Evolutionary conservation across 1,140 invertebrate species (phyloP).

Genomic region (Heliothis virescens): DNA sequence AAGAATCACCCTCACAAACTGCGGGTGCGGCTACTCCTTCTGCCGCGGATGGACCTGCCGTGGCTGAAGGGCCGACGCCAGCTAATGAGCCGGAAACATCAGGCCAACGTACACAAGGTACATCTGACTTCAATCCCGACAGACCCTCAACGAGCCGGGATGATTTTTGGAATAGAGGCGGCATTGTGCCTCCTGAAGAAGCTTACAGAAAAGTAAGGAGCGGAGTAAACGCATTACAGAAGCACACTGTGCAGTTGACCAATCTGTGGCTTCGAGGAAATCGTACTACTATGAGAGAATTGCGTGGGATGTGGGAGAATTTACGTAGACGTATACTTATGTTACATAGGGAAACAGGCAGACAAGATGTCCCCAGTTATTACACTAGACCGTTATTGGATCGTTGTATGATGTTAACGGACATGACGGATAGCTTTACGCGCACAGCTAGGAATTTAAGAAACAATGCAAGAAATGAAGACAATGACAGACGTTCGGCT

Average conservation of each 20-base stretch:
- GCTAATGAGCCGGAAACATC: neutral
- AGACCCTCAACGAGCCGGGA: constrained; percentile 77
- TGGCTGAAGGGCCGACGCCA: neutral
- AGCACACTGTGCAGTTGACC: constrained; percentile 74
- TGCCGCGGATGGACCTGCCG: neutral
- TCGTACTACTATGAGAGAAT: constrained; percentile 86
- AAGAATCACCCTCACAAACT: neutral
- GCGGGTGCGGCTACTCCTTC: too few relatives aligned
- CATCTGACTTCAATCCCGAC: constrained; percentile 59
- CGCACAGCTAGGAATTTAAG: constrained; percentile 60
- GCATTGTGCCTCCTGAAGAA: constrained; percentile 67
- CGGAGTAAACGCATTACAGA: constrained; percentile 76
- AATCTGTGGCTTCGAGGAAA: constrained; percentile 78
- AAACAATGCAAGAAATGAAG: constrained; percentile 51
- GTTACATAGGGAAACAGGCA: constrained; percentile 83
- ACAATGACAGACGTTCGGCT: constrained; percentile 36
- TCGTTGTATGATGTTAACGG: constrained; percentile 78
- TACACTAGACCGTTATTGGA: constrained; percentile 78
- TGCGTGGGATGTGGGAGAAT: constrained; percentile 89
- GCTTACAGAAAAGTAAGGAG: constrained; percentile 78
- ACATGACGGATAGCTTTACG: constrained; percentile 67
- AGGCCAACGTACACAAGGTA: constrained; percentile 17
- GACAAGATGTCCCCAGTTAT: constrained; percentile 72
- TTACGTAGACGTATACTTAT: constrained; percentile 87
- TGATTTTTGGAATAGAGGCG: constrained; percentile 65